These are phyloP conservation scores for Gambusia holbrooki DNA, from an alignment of 2,113 vertebrate genomes.

Conservation along the genomic window DNA sequence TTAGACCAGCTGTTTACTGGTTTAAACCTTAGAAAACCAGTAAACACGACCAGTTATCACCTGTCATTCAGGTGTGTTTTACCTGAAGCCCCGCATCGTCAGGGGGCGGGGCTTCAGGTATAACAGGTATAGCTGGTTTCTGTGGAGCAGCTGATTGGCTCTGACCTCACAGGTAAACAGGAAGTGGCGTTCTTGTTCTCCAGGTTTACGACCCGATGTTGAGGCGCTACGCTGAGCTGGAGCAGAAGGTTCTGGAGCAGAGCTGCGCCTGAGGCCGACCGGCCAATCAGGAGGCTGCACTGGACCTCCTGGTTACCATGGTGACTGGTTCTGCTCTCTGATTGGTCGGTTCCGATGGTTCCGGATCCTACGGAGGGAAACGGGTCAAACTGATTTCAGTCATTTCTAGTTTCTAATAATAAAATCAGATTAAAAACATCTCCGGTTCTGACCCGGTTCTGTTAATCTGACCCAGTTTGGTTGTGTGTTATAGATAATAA, in stretches of 20 bases:
- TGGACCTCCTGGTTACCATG: not conserved
- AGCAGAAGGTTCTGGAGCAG: slow-evolving; percentile 54
- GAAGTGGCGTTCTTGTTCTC: not conserved
- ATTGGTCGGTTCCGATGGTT: not conserved
- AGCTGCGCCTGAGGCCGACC: not conserved
- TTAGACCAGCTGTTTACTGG: too few relatives aligned
- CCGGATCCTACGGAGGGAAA: not conserved
- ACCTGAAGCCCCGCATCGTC: too few relatives aligned
- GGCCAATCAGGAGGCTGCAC: not conserved
- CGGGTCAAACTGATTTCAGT: not conserved
- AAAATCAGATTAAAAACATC: not conserved
- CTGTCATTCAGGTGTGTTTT: too few relatives aligned
- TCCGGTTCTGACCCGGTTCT: too few relatives aligned
- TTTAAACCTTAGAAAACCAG: too few relatives aligned
- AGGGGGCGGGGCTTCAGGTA: not conserved
- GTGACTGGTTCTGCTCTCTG: not conserved
- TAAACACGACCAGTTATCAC: too few relatives aligned
- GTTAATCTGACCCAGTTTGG: too few relatives aligned
- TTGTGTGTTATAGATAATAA: too few relatives aligned
- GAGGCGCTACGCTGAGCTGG: slow-evolving; percentile 52
- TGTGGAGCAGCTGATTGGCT: not conserved
- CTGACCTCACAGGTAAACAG: not conserved
- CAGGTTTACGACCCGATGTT: slow-evolving; percentile 64
- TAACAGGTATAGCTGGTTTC: not conserved
- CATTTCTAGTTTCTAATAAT: not conserved